Evolutionary conservation across 2,888 invertebrate genomes (phyloP).

Genomic region (Endotricha flammealis): DNA sequence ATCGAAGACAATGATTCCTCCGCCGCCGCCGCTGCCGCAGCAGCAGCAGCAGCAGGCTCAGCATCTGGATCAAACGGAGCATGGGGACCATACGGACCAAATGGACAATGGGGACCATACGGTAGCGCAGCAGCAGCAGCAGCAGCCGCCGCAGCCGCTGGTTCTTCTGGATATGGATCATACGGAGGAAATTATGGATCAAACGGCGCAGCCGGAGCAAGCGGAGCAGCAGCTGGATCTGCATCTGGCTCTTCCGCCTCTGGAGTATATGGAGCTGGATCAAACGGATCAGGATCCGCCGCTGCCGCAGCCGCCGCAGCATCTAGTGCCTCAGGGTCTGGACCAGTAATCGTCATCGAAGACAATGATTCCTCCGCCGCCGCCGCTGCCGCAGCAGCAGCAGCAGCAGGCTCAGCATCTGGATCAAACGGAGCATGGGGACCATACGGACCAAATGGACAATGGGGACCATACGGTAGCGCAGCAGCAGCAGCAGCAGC

Average conservation of each 20-base stretch:
- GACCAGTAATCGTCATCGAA: no score
- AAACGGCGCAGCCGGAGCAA: conserved; percentile 10
- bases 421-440: neutral
- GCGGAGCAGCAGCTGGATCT: conserved; percentile 7
- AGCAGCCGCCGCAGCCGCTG: conserved; percentile 7
- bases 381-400: no score
- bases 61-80: conserved; percentile 12
- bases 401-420: conserved; percentile 13
- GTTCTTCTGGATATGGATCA: neutral
- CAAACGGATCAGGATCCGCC: no score
- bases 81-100: conserved; percentile 1
- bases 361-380: no score
- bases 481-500: no score
- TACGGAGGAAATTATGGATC: conserved; percentile 2
- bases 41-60: no score
- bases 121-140: conserved; percentile 7
- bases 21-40: no score
- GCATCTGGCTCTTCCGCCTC: conserved; percentile 5
- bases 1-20: no score
- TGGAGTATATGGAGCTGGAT: no score
- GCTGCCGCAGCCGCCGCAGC: no score
- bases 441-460: conserved; percentile 4
- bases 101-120: conserved; percentile 1
- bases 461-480: conserved; percentile 11
- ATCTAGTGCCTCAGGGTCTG: no score